A percentile compares a stretch with the other conserved stretches of the same genome.
phyloP scores from a whole-genome alignment of 2,113 vertebrate species.

The Zosterops hypoxanthus region DNA sequence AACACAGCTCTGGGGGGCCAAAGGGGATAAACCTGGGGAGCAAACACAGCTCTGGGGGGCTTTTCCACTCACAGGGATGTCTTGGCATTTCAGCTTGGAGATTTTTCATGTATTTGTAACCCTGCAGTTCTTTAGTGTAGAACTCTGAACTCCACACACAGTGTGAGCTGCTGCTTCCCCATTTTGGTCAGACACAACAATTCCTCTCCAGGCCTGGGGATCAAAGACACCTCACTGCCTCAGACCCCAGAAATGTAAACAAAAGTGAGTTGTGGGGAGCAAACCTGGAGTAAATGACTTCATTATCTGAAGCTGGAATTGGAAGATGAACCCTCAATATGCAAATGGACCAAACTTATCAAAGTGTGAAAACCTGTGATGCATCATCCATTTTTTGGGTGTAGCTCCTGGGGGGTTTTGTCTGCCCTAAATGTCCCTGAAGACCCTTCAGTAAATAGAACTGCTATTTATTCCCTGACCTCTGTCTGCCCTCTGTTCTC shows the following conservation, averaged over 20 bases:
- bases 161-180: neutral
- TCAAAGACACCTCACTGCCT: neutral
- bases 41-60: neutral
- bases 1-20: neutral
- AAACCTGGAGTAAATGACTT: neutral
- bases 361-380: fast-evolving
- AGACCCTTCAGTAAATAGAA: fast-evolving
- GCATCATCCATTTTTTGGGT: fast-evolving
- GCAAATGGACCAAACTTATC: neutral
- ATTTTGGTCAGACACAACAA: neutral
- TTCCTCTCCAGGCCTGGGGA: neutral
- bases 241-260: neutral
- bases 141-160: fast-evolving
- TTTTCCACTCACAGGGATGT: fast-evolving
- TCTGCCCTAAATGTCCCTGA: neutral
- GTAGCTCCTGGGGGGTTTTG: fast-evolving
- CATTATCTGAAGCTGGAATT: neutral
- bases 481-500: neutral
- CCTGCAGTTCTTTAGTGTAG: neutral
- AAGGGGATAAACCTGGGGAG: fast-evolving
- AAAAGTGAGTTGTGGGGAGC: neutral
- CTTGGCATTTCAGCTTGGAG: fast-evolving
- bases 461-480: neutral
- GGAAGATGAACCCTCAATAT: neutral
- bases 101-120: fast-evolving